Evolutionary conservation across 2,888 invertebrate genomes (phyloP), one percentile per base, ranked within the genome.

Genomic region (Pollenia angustigena): DNA sequence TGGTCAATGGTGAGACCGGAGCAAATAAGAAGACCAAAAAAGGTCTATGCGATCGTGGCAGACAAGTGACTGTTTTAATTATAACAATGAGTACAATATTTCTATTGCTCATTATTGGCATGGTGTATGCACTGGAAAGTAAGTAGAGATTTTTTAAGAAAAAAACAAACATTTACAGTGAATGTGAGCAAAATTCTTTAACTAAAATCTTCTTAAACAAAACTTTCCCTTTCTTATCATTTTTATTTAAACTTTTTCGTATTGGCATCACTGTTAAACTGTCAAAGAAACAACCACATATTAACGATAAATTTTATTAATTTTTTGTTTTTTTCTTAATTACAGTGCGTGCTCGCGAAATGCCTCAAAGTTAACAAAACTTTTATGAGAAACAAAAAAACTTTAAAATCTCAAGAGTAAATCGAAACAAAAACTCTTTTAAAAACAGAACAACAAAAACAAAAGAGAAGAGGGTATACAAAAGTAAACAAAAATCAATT

Each of bases 71-170:
- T 80, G 96, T 97, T 79, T 95, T 97, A 88, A 96, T 97, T 88
- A 95, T 97, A 92, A 96, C 96, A 74, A 97, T 97, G 96, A 97
- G 97, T 89, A 95, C 96, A 90, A 94, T 97, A 89, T 96, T 97
- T 92, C 95, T 97, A 89, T 94, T 97, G 90, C 97, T 97, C 90
- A 96, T 97, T 90, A 94, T 97, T 89, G 95, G 96, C 60, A 97
- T 97, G 90, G 96, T 97, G 92, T 96, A 97, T 93, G 96, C 96
- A 90, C 95, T 97, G 93, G 97, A 97, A 94, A 96, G 97, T 97
- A 93, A 96, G 97, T 95, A 62, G 8, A 64, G 4, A 16, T 16
- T n/a, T n/a, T n/a, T n/a, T 66, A 64, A 62, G 18, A 16, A 23
- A 32, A 60, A 11, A 4, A 12, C n/a, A n/a, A n/a, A n/a, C n/a